Base-by-base conservation (phyloP, 2,888 invertebrate genomes). In the Drosophila koepferae region DNA sequence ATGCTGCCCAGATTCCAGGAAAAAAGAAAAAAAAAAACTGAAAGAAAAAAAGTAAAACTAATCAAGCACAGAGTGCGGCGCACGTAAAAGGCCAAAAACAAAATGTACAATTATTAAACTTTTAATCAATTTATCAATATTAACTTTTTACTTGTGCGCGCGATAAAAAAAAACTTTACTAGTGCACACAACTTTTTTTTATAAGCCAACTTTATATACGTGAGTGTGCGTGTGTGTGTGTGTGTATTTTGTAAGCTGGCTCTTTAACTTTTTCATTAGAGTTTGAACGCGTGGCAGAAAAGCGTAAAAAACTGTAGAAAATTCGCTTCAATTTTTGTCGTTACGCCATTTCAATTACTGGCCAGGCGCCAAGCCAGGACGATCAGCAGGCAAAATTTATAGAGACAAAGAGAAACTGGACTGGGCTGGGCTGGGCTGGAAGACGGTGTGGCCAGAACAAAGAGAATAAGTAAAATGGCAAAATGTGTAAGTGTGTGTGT, bases 291-390 rank as follows among this genome's bases (percentile, higher is more conserved):
- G 41, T 12, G 12, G 10, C 20, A 51, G 23, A 43, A 63, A 59
- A 53, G 46, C 16, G 64, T 56, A 62, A 49, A 72, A 64, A 68
- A 63, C 56, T 59, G 55, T 49, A 61, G 66, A 70, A 78, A 82
- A 82, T 87, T 75, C 74, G 65, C 67, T 70, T 73, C 71, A 82
- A 86, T 79, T 89, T 89, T 87, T 85, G 88, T 82, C 90, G 90
- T 81, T 88, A 90, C 86, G 91, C 88, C 90, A 84, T 88, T 90
- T 89, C 89, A 90, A 89, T 89, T 90, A 89, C 91, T 79, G 86
- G 78, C 76, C 76, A 76, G 80, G 80, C 80, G 86, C 86, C 89
- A 83, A 77, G 74, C 69, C 78, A 74, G 85, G 77, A 75, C 79
- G 88, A 86, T 86, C 89, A 74, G 74, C 73, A 78, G 80, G 76